phyloP scores from a whole-genome alignment of 2,797 vertebrate species.

The Halcyon chelicuti region DNA sequence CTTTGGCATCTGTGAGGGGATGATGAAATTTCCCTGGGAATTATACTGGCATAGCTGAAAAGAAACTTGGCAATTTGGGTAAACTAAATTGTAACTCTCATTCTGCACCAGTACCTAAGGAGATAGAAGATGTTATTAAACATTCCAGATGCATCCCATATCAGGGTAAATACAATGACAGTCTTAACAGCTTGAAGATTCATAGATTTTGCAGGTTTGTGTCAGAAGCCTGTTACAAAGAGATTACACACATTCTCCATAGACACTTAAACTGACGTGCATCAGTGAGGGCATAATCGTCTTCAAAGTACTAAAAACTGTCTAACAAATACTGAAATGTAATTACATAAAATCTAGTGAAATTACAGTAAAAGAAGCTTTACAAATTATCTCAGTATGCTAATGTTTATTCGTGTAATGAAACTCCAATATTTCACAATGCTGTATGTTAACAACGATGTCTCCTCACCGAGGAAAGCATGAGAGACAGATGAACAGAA shows the following conservation, averaged over 20 bases:
- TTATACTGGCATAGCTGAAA: background rate
- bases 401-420: background rate
- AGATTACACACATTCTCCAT: background rate
- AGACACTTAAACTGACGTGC: background rate
- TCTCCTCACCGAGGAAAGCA: background rate
- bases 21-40: background rate
- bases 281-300: background rate
- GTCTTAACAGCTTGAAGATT: background rate
- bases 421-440: background rate
- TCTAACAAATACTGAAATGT: background rate
- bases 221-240: background rate
- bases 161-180: background rate
- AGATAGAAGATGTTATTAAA: background rate
- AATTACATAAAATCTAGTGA: background rate
- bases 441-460: rapidly evolving
- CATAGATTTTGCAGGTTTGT: background rate
- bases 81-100: background rate
- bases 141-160: background rate
- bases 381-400: background rate
- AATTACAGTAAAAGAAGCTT: background rate
- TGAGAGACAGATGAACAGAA: background rate
- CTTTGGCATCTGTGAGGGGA: background rate
- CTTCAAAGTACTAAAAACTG: background rate
- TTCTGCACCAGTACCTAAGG: background rate
- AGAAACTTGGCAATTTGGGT: background rate